Conservation (phyloP, 2,797 vertebrate species). For the Gambusia yucatana region DNA sequence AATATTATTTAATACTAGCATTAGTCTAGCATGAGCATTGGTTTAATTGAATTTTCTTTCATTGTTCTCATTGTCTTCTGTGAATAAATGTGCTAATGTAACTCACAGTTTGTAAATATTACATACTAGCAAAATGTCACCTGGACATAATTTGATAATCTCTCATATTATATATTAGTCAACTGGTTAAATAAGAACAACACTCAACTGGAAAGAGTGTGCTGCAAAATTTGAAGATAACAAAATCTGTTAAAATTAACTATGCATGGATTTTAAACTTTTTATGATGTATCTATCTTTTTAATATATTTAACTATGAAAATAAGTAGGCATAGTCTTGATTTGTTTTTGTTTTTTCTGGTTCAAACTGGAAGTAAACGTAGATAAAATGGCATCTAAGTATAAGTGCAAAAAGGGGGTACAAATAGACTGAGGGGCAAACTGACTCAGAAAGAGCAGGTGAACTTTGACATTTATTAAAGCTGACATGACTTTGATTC, state of each 20-base stretch:
- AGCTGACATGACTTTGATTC: not conserved
- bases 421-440: not conserved
- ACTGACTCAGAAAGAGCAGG: not conserved
- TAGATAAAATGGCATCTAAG: not conserved
- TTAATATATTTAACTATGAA: not conserved
- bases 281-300: not conserved
- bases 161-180: not conserved
- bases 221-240: not conserved
- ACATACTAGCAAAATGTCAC: not conserved
- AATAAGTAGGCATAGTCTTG: not conserved
- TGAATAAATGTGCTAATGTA: not conserved
- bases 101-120: not conserved
- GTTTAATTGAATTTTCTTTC: not conserved
- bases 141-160: not conserved
- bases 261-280: not conserved
- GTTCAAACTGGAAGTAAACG: not conserved
- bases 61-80: not conserved
- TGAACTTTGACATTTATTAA: constrained; percentile 39
- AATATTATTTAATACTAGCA: constrained; percentile 13
- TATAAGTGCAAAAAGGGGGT: not conserved
- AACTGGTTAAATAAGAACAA: not conserved
- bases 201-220: not conserved
- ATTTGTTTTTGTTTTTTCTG: not conserved
- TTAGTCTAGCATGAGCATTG: constrained; percentile 1
- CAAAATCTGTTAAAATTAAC: not conserved